phyloP scores from a whole-genome alignment of 2,797 vertebrate species.

The Martes flavigula region DNA sequence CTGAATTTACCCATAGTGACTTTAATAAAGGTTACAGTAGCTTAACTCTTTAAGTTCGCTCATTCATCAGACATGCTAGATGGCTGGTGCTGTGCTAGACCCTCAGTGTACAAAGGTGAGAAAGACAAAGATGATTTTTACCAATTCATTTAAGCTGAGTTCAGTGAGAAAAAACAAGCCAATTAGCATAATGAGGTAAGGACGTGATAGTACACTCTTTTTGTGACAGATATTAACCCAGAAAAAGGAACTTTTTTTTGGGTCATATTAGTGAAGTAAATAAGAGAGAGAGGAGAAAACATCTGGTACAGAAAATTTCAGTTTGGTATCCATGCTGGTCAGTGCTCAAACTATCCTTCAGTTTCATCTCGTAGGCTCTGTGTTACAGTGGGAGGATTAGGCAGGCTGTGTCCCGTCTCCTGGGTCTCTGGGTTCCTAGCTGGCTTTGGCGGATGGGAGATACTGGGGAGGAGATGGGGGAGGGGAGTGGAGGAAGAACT shows the following conservation, averaged over 20 bases:
- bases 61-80: background rate
- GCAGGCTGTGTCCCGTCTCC: background rate
- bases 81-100: background rate
- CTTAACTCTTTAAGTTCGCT: background rate
- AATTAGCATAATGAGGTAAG: background rate
- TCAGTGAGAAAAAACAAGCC: constrained; percentile 6
- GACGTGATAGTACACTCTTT: background rate
- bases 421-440: background rate
- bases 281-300: background rate
- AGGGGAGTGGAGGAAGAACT: background rate
- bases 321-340: background rate
- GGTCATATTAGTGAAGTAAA: background rate
- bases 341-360: background rate
- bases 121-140: background rate
- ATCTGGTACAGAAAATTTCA: background rate
- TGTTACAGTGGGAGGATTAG: background rate
- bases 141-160: background rate
- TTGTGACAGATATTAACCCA: background rate
- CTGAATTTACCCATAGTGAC: background rate
- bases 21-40: background rate
- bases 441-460: background rate
- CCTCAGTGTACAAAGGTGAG: background rate
- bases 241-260: background rate
- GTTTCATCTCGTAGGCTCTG: background rate
- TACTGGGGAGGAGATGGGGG: background rate